phyloP scores from a whole-genome alignment of 2,888 invertebrate genomes.

The Troilus luridus region DNA sequence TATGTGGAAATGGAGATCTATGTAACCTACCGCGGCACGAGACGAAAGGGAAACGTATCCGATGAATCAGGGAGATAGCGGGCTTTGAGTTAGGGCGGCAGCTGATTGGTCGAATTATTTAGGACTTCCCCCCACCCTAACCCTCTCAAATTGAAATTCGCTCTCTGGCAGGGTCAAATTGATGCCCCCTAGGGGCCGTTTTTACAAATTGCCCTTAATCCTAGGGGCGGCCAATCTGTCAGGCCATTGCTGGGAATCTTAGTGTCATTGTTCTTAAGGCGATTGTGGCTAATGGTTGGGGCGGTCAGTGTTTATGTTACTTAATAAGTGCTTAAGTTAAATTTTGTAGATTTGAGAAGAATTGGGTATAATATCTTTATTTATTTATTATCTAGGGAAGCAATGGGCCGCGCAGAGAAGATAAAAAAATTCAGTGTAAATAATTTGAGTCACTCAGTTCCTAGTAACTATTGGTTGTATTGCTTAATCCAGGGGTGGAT shows the following conservation, averaged over 20 bases:
- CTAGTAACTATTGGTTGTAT: too few species aligned
- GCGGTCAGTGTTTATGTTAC: too few species aligned
- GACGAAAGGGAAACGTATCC: constrained; percentile 27
- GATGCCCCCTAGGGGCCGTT: constrained; percentile 32
- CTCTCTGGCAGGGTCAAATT: not conserved
- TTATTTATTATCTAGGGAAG: too few species aligned
- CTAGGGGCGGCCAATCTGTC: constrained; percentile 13
- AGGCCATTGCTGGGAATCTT: not conserved
- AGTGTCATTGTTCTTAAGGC: not conserved
- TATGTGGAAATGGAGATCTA: constrained; percentile 39
- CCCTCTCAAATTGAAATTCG: constrained; percentile 6
- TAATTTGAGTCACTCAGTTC: too few species aligned
- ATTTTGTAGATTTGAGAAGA: too few species aligned
- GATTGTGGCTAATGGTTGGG: not conserved
- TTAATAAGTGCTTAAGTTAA: too few species aligned
- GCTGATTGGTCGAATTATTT: constrained; percentile 37
- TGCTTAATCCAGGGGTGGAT: too few species aligned
- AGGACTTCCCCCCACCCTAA: not conserved
- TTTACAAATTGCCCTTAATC: constrained; percentile 35
- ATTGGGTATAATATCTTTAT: too few species aligned
- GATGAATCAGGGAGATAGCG: constrained; percentile 19
- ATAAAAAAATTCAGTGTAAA: too few species aligned
- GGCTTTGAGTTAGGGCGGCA: constrained; percentile 22
- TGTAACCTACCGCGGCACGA: not conserved
- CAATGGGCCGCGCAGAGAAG: too few species aligned